Conservation (phyloP, 2,888 invertebrate genomes). For the Euzophera pinguis region DNA sequence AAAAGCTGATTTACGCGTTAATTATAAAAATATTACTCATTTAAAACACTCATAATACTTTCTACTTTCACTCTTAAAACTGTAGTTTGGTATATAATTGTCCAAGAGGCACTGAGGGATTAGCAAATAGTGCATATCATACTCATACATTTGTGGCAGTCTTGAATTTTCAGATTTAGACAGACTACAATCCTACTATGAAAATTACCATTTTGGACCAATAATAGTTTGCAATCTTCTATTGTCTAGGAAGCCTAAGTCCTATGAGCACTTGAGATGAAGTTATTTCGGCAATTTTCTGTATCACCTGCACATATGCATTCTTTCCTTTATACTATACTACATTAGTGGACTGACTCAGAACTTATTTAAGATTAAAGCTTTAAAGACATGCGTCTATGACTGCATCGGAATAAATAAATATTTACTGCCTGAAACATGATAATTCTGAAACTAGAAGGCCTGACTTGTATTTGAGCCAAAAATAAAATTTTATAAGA, state of each 20-base stretch:
- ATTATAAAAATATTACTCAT: neutral
- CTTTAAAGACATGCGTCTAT: constrained; percentile 35
- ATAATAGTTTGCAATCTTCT: constrained; percentile 24
- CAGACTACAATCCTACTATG: constrained; percentile 9
- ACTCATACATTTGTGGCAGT: constrained; percentile 51
- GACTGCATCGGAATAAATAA: constrained; percentile 33
- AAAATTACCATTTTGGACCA: constrained; percentile 24
- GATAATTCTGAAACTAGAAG: constrained; percentile 47
- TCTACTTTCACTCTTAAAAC: constrained; percentile 55
- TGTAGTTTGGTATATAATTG: constrained; percentile 35
- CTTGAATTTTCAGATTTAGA: constrained; percentile 18
- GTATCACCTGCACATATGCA: constrained; percentile 12
- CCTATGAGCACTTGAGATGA: constrained; percentile 37
- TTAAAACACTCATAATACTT: constrained; percentile 46
- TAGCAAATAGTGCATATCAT: constrained; percentile 39
- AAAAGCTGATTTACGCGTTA: too few species aligned
- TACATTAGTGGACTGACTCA: constrained; percentile 40
- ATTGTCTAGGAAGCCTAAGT: constrained; percentile 47
- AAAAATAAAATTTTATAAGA: constrained; percentile 55
- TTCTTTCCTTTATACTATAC: constrained; percentile 24
- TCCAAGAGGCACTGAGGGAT: constrained; percentile 27
- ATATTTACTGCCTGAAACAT: constrained; percentile 30
- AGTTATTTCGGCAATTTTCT: constrained; percentile 14
- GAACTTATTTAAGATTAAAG: constrained; percentile 53
- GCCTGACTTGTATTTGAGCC: constrained; percentile 44